phyloP scores from a whole-genome alignment of 2,797 vertebrate genomes.

The Geotrypetes seraphini region DNA sequence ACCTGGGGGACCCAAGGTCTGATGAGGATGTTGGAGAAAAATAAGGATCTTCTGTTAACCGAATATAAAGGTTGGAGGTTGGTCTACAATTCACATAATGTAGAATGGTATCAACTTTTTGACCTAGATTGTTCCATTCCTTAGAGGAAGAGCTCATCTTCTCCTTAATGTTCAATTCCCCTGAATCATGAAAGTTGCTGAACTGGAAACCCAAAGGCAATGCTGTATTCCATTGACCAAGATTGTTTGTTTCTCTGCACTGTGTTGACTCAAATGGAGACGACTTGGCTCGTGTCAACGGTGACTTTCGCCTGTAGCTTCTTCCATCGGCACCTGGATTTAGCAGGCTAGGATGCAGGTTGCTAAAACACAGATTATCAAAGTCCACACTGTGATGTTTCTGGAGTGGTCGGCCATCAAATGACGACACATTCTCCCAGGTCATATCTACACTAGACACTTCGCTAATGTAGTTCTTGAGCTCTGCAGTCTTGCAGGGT shows the following conservation, averaged over 20 bases:
- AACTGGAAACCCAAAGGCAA: not conserved
- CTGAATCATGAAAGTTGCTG: not conserved
- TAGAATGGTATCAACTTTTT: rapidly evolving
- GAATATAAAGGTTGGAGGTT: slow-evolving; percentile 3
- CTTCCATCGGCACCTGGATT: not conserved
- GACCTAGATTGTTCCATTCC: slow-evolving; percentile 6
- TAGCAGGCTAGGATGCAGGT: not conserved
- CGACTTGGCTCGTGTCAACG: slow-evolving; percentile 33
- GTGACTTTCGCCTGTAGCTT: slow-evolving; percentile 3
- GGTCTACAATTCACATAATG: not conserved
- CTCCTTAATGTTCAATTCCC: not conserved
- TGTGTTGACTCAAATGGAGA: slow-evolving; percentile 35
- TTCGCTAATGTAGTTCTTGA: slow-evolving; percentile 12
- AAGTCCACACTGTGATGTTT: slow-evolving; percentile 41
- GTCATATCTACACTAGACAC: not conserved
- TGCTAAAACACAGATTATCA: slow-evolving; percentile 1
- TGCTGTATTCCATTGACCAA: not conserved
- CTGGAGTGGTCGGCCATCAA: slow-evolving; percentile 14
- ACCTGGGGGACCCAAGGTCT: not conserved
- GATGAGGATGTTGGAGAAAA: slow-evolving; percentile 40
- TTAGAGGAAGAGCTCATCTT: not conserved
- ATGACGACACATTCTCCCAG: not conserved
- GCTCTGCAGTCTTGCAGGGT: slow-evolving; percentile 30
- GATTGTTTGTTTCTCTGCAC: not conserved
- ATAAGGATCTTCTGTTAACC: slow-evolving; percentile 48